Percentiles rank a stretch among this genome's conserved stretches.
phyloP scores from a whole-genome alignment of 2,797 vertebrate genomes.

The Arnoldichthys spilopterus region DNA sequence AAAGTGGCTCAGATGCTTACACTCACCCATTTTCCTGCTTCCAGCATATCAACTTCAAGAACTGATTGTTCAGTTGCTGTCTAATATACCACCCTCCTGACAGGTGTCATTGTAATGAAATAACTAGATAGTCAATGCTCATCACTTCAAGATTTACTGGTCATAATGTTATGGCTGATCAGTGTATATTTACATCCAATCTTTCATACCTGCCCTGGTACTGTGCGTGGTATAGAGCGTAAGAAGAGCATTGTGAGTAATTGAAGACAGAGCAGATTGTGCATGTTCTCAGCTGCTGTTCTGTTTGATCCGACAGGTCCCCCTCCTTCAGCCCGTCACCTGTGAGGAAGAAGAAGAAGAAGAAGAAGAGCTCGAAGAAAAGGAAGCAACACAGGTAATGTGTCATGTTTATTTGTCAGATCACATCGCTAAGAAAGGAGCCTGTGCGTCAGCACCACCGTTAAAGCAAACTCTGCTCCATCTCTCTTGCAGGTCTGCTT shows the following conservation, averaged over 20 bases:
- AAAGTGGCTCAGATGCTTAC: no score
- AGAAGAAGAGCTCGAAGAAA: constrained; percentile 95
- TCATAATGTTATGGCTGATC: no score
- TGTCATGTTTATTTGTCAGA: constrained; percentile 29
- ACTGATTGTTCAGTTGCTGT: no score
- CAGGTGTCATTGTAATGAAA: no score
- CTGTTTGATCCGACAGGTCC: constrained; percentile 76
- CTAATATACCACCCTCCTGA: no score
- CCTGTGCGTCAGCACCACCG: constrained; percentile 1
- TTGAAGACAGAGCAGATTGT: background rate
- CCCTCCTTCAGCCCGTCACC: constrained; percentile 89
- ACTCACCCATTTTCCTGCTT: no score
- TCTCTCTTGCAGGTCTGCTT: constrained; percentile 80
- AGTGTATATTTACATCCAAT: no score
- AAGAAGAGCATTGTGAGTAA: no score
- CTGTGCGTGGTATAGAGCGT: background rate
- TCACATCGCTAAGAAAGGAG: background rate
- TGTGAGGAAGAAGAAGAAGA: constrained; percentile 93
- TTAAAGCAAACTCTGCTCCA: constrained; percentile 18
- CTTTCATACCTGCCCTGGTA: background rate
- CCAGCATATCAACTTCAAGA: no score
- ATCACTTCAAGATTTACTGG: no score
- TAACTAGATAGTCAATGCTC: no score
- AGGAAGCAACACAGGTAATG: constrained; percentile 89
- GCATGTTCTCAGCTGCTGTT: constrained; percentile 25